phyloP scores from a whole-genome alignment of 2,113 vertebrate genomes.

The Dicentrarchus labrax region DNA sequence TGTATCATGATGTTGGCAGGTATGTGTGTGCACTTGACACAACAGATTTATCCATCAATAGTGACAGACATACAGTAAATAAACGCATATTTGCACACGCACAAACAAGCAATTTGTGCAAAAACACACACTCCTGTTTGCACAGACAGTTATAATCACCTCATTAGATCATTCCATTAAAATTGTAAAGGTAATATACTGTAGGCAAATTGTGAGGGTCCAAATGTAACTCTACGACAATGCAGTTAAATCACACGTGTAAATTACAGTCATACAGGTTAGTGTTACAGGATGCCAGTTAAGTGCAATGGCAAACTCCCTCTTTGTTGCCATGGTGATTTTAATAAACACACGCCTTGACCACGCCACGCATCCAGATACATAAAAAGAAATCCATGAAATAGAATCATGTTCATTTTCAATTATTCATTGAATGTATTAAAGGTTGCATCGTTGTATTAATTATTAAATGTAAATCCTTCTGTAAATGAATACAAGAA shows the following conservation, averaged over 20 bases:
- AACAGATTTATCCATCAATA: conserved; percentile 1
- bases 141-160: not conserved
- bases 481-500: conserved; percentile 60
- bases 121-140: conserved; percentile 1
- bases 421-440: conserved; percentile 77
- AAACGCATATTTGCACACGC: conserved; percentile 17
- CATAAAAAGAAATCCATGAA: conserved; percentile 67
- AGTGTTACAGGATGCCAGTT: not conserved
- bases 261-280: conserved; percentile 13
- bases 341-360: conserved; percentile 67
- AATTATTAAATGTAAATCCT: conserved; percentile 68
- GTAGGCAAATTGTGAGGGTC: conserved; percentile 3
- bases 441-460: conserved; percentile 71
- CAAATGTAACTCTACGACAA: not conserved
- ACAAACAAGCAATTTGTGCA: not conserved
- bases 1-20: conserved; percentile 11
- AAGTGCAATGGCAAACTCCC: conserved; percentile 10
- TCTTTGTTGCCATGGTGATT: conserved; percentile 64
- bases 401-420: conserved; percentile 72
- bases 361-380: conserved; percentile 51
- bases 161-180: conserved; percentile 45
- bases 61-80: not conserved
- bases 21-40: conserved; percentile 1
- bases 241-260: conserved; percentile 1
- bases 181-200: conserved; percentile 17